These are phyloP conservation scores for Drosophila anceps DNA, from an alignment of 2,888 invertebrate genomes.

Conservation along the genomic window DNA sequence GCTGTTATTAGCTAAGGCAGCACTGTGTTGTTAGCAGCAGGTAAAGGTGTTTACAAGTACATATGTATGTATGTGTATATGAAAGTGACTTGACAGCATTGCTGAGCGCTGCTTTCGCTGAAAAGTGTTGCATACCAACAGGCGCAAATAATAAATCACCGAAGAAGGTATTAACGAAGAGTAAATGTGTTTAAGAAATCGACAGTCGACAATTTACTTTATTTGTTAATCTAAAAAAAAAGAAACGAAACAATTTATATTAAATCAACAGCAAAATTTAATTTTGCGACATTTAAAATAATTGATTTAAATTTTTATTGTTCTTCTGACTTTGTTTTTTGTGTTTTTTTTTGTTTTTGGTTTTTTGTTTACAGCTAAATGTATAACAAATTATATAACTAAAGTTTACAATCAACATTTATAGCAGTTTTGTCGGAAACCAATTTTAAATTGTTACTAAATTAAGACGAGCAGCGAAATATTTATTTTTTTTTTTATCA, in stretches of 20 bases:
- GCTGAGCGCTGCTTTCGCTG: not conserved
- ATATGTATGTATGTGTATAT: too few species aligned
- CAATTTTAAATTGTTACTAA: conserved; percentile 35
- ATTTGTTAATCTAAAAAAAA: too few species aligned
- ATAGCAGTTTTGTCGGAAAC: conserved; percentile 37
- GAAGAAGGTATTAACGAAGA: too few species aligned
- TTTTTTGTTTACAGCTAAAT: conserved; percentile 29
- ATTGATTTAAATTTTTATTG: conserved; percentile 31
- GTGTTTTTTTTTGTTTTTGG: conserved; percentile 37
- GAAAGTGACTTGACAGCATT: not conserved
- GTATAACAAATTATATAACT: conserved; percentile 52
- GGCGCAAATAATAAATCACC: not conserved
- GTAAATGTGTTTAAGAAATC: too few species aligned
- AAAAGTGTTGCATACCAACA: not conserved
- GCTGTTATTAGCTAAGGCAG: too few species aligned
- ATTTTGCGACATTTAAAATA: conserved; percentile 19
- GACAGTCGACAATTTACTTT: too few species aligned
- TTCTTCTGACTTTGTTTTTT: conserved; percentile 39
- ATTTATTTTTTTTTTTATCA: not conserved
- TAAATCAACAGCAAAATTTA: not conserved
- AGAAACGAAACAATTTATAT: not conserved
- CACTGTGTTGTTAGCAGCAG: too few species aligned
- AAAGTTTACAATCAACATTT: conserved; percentile 43
- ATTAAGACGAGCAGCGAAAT: conserved; percentile 47
- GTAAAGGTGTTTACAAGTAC: too few species aligned